These are phyloP conservation scores for Lethenteron camtschaticum DNA, from an alignment of 2,113 vertebrate species.

Conservation along the genomic window DNA sequence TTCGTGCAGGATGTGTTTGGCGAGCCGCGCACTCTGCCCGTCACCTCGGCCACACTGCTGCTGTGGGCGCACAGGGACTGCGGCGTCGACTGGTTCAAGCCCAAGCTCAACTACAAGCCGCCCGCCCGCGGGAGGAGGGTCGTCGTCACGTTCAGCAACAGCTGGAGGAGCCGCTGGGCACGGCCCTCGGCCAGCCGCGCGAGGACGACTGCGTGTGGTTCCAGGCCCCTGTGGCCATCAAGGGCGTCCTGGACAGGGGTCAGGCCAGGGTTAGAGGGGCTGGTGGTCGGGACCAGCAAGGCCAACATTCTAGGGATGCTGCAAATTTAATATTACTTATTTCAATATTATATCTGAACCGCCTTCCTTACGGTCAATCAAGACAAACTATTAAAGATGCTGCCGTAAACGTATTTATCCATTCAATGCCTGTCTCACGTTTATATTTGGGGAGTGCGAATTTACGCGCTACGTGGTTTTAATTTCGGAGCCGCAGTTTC, in stretches of 20 bases:
- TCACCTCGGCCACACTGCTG: conserved; percentile 42
- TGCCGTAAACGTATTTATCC: no score
- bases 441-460: no score
- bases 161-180: conserved; percentile 6
- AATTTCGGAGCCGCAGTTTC: no score
- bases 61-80: conserved; percentile 55
- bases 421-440: no score
- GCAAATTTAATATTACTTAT: no score
- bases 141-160: conserved; percentile 31
- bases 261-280: no score
- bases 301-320: no score
- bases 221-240: conserved; percentile 57
- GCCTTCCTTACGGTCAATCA: no score
- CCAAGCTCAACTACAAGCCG: conserved; percentile 60
- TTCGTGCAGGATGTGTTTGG: conserved; percentile 66
- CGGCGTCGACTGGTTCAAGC: conserved; percentile 59
- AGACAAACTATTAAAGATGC: no score
- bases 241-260: conserved; percentile 20
- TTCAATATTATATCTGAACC: no score
- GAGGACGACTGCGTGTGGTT: conserved; percentile 74
- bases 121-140: conserved; percentile 43
- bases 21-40: conserved; percentile 36
- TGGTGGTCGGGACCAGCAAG: no score
- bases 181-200: not conserved
- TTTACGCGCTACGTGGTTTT: no score